Evolutionary conservation across 2,797 vertebrate genomes (phyloP), one percentile per base, ranked within the genome.

Genomic region (Sphaeramia orbicularis): DNA sequence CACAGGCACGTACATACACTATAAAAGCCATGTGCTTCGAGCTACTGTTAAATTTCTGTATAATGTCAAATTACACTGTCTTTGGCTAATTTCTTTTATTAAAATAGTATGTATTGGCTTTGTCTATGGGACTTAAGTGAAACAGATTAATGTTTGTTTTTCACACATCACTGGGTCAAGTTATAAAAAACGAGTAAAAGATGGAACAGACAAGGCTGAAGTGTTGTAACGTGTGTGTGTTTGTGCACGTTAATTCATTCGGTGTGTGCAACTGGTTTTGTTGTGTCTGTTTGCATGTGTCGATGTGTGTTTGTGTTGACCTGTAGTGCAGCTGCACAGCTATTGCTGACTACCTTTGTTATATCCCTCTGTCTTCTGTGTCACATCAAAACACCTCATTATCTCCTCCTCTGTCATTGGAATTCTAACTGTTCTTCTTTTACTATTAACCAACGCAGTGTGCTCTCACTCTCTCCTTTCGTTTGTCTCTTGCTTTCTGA

Each of bases 361-460:
- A 86, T 85, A 93, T 90, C 87, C 64, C 77, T 80, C 80, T 74
- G 83, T 92, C 86, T 85, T 76, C 74, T 65, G 81, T 86, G 90
- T 91, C 91, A 93, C 92, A 93, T 94, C 91, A 94, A 93, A 94
- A 89, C 78, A 81, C 78, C 90, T 95, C 91, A 94, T 93, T 92
- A 93, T 90, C 88, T 92, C 87, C 80, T 84, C 79, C 77, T 85
- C 78, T 88, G 89, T 91, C 91, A 84, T 85, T 89, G 86, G 74
- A 83, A 89, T 89, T 91, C 89, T 89, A 56, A 85, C 73, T 63
- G 64, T 66, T 89, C 58, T 89, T 79, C 67, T 84, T 89, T 82
- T 80, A 59, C 65, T 72, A 86, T 89, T 88, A 90, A 79, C 84
- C 86, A 90, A 72, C 88, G 87, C 79, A 69, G 84, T 82, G 80